Evolutionary conservation across 2,113 vertebrate species (phyloP).

Genomic region (Solea senegalensis): DNA sequence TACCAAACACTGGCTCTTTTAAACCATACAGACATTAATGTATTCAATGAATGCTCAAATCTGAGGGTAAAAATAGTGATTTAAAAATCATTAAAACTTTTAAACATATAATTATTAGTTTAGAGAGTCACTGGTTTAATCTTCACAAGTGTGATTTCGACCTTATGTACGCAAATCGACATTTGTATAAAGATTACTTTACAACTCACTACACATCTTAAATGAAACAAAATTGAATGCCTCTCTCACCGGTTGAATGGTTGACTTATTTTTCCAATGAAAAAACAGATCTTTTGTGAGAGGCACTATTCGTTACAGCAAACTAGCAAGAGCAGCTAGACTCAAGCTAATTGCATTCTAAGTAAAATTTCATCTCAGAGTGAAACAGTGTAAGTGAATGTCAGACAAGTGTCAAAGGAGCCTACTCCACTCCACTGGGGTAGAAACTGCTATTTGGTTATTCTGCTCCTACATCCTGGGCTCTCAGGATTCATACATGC

Average conservation of each 20-base stretch:
- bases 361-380: slow-evolving; percentile 80
- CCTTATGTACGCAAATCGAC: slow-evolving; percentile 19
- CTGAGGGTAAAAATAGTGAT: not conserved
- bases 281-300: slow-evolving; percentile 56
- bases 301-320: slow-evolving; percentile 23
- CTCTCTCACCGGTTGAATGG: slow-evolving; percentile 32
- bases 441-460: slow-evolving; percentile 66
- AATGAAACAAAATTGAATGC: slow-evolving; percentile 58
- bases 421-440: slow-evolving; percentile 49
- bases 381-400: slow-evolving; percentile 70
- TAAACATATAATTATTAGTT: not conserved
- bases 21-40: not conserved
- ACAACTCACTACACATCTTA: slow-evolving; percentile 34
- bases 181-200: slow-evolving; percentile 38
- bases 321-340: slow-evolving; percentile 31
- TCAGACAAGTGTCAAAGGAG: slow-evolving; percentile 76
- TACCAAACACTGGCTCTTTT: not conserved
- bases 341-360: slow-evolving; percentile 76
- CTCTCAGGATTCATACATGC: slow-evolving; percentile 54
- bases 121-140: not conserved
- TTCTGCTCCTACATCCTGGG: slow-evolving; percentile 60
- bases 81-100: slow-evolving; percentile 3
- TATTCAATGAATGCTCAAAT: not conserved
- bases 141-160: not conserved
- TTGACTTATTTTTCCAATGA: slow-evolving; percentile 56